These are phyloP conservation scores for Chaetoderma sp. DNA, from an alignment of 2,888 invertebrate genomes.

Conservation along the genomic window DNA sequence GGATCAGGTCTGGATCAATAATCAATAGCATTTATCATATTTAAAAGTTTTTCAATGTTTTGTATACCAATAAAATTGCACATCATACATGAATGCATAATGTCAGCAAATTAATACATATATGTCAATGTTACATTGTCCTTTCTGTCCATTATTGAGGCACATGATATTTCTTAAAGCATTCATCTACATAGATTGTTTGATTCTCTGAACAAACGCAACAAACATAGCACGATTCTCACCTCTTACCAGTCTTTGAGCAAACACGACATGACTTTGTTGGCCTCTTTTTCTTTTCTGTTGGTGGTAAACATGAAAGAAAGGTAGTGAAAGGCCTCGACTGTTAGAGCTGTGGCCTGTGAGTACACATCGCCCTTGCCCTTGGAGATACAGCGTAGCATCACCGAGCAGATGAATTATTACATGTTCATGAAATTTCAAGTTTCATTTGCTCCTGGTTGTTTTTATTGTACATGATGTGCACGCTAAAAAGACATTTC, in stretches of 20 bases:
- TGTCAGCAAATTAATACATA: too few relatives aligned
- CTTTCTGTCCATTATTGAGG: too few relatives aligned
- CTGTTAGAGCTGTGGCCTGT: not conserved
- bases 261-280: slow-evolving; percentile 15
- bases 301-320: not conserved
- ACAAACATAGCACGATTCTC: slow-evolving; percentile 5
- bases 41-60: too few relatives aligned
- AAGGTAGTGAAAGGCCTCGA: slow-evolving; percentile 7
- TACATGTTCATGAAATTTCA: slow-evolving; percentile 8
- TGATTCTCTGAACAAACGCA: not conserved
- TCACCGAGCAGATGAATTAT: slow-evolving; percentile 12
- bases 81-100: too few relatives aligned
- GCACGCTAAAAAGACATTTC: slow-evolving; percentile 12
- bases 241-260: not conserved
- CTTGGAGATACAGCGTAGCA: not conserved
- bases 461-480: slow-evolving; percentile 18
- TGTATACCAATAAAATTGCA: too few relatives aligned
- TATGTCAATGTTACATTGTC: too few relatives aligned
- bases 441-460: slow-evolving; percentile 9
- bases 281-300: slow-evolving; percentile 4
- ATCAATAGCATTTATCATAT: too few relatives aligned
- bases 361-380: not conserved
- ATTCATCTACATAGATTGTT: slow-evolving; percentile 7
- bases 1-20: too few relatives aligned
- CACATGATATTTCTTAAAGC: slow-evolving; percentile 1